Evolutionary conservation across 2,113 vertebrate genomes (phyloP).

Genomic region (Dendropsophus ebraccatus): DNA sequence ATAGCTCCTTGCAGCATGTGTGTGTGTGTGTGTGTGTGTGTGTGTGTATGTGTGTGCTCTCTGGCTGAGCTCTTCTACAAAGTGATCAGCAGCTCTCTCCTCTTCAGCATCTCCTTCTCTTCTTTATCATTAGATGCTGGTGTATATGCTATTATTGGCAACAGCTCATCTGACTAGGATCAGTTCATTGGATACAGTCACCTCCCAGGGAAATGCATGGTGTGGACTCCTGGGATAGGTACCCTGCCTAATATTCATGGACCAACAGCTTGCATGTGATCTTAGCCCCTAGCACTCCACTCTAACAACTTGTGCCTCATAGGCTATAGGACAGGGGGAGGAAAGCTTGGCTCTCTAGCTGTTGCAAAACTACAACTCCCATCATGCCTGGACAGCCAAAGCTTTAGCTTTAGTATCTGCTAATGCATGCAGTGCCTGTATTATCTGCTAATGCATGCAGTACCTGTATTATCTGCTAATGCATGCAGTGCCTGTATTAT

Average conservation of each 20-base stretch:
- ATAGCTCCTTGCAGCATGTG: slow-evolving; percentile 45
- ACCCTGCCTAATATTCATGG: neutral
- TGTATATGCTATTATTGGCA: slow-evolving; percentile 29
- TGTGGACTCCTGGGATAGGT: neutral
- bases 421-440: neutral
- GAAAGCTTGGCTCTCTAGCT: too few relatives aligned
- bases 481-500: too few relatives aligned
- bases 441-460: too few relatives aligned
- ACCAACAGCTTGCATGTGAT: neutral
- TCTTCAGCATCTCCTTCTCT: slow-evolving; percentile 38
- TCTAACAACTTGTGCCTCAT: neutral
- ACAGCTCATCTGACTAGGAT: slow-evolving; percentile 18
- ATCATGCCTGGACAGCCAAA: too few relatives aligned
- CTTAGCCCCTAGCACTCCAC: neutral
- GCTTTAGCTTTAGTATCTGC: too few relatives aligned
- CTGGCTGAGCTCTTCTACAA: slow-evolving; percentile 40
- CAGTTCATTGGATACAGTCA: slow-evolving; percentile 15
- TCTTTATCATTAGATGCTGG: slow-evolving; percentile 34
- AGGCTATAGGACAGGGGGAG: too few relatives aligned
- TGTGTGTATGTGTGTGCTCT: slow-evolving; percentile 41
- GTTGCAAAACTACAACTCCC: too few relatives aligned
- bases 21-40: slow-evolving; percentile 36
- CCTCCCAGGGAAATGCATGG: slow-evolving; percentile 8
- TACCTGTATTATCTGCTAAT: too few relatives aligned
- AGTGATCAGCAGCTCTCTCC: slow-evolving; percentile 53